phyloP scores from a whole-genome alignment of 2,113 vertebrate genomes.

The Heterochromis multidens region DNA sequence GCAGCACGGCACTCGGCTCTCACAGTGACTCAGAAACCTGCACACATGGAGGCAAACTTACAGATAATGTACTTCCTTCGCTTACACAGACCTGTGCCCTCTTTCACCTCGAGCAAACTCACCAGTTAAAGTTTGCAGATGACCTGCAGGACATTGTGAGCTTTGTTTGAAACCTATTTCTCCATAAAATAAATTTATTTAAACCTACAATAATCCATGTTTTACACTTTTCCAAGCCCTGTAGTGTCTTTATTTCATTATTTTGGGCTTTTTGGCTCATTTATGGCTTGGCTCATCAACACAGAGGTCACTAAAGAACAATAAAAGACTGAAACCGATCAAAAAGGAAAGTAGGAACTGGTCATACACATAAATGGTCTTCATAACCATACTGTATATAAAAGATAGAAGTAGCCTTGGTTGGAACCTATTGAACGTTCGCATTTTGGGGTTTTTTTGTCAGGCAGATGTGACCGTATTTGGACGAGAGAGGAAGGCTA shows the following conservation, averaged over 20 bases:
- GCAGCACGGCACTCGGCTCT: slow-evolving; percentile 28
- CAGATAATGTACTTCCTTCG: neutral
- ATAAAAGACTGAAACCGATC: neutral
- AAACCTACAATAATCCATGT: neutral
- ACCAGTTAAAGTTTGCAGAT: neutral
- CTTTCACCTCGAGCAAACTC: neutral
- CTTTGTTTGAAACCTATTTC: neutral
- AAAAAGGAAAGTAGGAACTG: neutral
- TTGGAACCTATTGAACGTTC: neutral
- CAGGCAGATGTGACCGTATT: neutral
- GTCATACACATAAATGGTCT: neutral
- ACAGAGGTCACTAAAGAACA: neutral
- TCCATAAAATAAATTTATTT: neutral
- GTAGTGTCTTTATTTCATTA: neutral
- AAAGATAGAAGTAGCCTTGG: neutral
- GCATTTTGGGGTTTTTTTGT: neutral
- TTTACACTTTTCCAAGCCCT: neutral
- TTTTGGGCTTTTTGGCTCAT: neutral
- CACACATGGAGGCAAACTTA: neutral
- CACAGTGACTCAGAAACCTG: neutral
- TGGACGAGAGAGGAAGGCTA: neutral
- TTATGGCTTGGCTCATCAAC: neutral
- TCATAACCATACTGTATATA: neutral
- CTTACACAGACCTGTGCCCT: neutral
- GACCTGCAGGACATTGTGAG: neutral